Evolutionary conservation across 2,113 vertebrate genomes (phyloP), one percentile per base, ranked within the genome.

Genomic region (Colius striatus): DNA sequence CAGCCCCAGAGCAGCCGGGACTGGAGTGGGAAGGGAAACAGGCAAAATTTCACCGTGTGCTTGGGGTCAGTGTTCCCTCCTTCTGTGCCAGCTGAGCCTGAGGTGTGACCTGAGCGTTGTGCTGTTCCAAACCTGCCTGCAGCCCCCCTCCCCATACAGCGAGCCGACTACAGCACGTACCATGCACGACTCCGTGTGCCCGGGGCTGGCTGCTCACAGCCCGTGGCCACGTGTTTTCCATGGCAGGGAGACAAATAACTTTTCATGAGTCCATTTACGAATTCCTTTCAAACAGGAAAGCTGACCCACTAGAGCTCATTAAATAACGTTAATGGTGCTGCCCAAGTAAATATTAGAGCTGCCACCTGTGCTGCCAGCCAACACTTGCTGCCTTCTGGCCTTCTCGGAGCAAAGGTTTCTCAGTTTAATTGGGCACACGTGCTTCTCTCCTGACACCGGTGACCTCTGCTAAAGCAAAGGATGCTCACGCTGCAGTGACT

Each of bases 121-220:
- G 38, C 38, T 26, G 29, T 17, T 30, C 8, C 20, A 26, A 27
- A 74, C 30, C 70, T 1, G 3, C 61, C 20, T 1, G 13, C 10
- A 66, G 13, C 22, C 13, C 16, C 21, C 22, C 16, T 13, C 21
- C 68, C 7, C 1, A 4, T 6, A 15, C 43, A 13, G 10, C 1
- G 6, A 45, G 26, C 32, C 1, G 4, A 9, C 32, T 6, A 29
- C 2, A 6, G 81, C 45, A 45, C 6, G 5, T 73, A n/a, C 23
- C 2, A 1, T 4, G 11, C 32, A 3, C 0, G 7, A 67, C 38
- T 41, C 29, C 2, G 48, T 6, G 2, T 5, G 12, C 25, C 63
- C 12, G 0, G 9, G 11, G 55, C 68, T 1, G 15, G 36, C 53
- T 18, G 47, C 77, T 66, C 4, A 0, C 72, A 41, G 32, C 34